These are phyloP conservation scores for Amiota communis DNA, from an alignment of 2,888 invertebrate species.

Conservation along the genomic window DNA sequence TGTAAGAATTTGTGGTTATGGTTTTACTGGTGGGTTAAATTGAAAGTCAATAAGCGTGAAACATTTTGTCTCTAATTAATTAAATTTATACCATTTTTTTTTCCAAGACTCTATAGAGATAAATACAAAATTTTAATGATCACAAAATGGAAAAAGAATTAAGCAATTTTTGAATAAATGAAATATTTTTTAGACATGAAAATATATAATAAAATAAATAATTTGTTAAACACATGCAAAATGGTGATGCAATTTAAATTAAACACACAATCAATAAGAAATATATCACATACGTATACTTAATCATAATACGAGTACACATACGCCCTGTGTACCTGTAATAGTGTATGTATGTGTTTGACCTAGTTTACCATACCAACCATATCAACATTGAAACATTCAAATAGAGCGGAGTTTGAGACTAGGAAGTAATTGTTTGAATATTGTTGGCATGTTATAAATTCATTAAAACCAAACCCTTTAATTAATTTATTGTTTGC, in stretches of 20 bases:
- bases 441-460: slow-evolving; percentile 35
- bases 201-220: not conserved
- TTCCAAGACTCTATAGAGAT: too few species aligned
- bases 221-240: too few species aligned
- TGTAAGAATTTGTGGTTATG: too few species aligned
- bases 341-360: not conserved
- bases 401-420: too few species aligned
- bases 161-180: not conserved
- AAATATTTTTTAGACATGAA: not conserved
- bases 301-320: slow-evolving; percentile 28
- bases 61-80: slow-evolving; percentile 18
- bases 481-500: slow-evolving; percentile 32
- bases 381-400: too few species aligned
- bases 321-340: slow-evolving; percentile 4
- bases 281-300: not conserved
- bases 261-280: too few species aligned
- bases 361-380: not conserved
- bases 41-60: too few species aligned
- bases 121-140: slow-evolving; percentile 8
- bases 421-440: slow-evolving; percentile 2
- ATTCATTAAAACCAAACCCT: slow-evolving; percentile 37
- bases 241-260: too few species aligned
- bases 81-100: slow-evolving; percentile 18
- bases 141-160: too few species aligned
- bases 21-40: too few species aligned